phyloP scores from a whole-genome alignment of 2,113 vertebrate species.

The Toxotes chatareus region DNA sequence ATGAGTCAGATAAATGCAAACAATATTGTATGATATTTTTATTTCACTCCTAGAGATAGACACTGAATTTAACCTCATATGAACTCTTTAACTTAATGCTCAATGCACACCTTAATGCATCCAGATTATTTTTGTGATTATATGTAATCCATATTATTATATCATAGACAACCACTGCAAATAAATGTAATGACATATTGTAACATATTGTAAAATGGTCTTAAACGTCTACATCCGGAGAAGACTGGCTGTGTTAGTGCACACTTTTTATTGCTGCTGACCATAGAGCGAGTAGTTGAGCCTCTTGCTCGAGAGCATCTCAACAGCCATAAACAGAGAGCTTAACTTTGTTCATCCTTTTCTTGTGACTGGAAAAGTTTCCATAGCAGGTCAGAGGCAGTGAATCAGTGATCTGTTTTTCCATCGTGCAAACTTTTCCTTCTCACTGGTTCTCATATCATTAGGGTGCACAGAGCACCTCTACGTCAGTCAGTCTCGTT shows the following conservation, averaged over 20 bases:
- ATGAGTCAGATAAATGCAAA: conserved; percentile 14
- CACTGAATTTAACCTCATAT: neutral
- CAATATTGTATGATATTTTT: neutral
- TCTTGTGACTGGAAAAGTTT: neutral
- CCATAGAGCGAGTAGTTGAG: neutral
- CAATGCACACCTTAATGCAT: neutral
- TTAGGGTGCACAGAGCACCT: neutral
- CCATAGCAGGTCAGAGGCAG: neutral
- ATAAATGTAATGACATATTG: conserved; percentile 6
- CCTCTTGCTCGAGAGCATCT: neutral
- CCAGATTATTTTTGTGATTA: conserved; percentile 16
- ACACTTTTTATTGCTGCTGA: neutral
- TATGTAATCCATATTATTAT: conserved; percentile 26
- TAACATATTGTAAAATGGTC: neutral
- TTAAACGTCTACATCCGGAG: neutral
- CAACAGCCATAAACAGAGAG: neutral
- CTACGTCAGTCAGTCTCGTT: neutral
- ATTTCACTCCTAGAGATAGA: neutral
- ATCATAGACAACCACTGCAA: neutral
- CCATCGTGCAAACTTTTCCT: neutral
- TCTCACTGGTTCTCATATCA: neutral
- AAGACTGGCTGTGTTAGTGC: neutral
- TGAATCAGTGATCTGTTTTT: neutral
- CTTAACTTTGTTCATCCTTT: neutral
- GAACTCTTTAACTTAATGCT: neutral